Base-by-base conservation (phyloP, 37 sponge, comb jelly and placozoan genomes). In the Bolinopsis microptera region DNA sequence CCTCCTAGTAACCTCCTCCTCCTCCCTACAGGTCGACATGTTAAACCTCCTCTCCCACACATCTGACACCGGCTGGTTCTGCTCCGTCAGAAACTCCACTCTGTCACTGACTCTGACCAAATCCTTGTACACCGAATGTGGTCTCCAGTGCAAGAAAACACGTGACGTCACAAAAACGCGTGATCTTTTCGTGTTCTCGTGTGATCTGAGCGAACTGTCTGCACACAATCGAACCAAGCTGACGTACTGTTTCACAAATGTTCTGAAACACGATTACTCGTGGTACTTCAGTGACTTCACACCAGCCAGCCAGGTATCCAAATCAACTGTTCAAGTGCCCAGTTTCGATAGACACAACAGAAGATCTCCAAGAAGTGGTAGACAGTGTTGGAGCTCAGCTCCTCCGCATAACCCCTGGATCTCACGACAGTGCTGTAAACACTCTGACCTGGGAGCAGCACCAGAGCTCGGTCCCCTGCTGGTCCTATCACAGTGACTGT, bases 61-160 rank as follows among this genome's bases (percentile, higher is more conserved):
- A 13, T 77, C 80, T 31, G 80, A 77, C 37, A 77, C 9, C n/a
- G 90, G 90, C n/a, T 86, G 90, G 90, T 41, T 22, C 90, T 86
- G 90, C 30, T 26, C 61, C 5, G 26, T 41, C 25, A 27, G 3
- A 9, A 0, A 2, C 61, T 35, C 38, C 31, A 41, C 90, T 18
- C 90, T 86, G 28, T 39, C 40, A 5, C 90, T 86, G 3, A 39
- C 61, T 30, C 90, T 86, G 25, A n/a, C 32, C 61, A 39, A 39
- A 24, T 3, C 36, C 26, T 30, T 39, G 30, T 86, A 41, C 61
- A 41, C 90, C 1, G 0, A 22, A 8, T 41, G 61, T 25, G 90
- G 90, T 24, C 90, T 86, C n/a, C 41, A 39, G 41, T 86, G 90
- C 61, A 86, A 39, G 31, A 86, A 86, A 38, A 36, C 61, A 40